phyloP scores from a whole-genome alignment of 2,797 vertebrate species.

The Rhyacichthys aspro region DNA sequence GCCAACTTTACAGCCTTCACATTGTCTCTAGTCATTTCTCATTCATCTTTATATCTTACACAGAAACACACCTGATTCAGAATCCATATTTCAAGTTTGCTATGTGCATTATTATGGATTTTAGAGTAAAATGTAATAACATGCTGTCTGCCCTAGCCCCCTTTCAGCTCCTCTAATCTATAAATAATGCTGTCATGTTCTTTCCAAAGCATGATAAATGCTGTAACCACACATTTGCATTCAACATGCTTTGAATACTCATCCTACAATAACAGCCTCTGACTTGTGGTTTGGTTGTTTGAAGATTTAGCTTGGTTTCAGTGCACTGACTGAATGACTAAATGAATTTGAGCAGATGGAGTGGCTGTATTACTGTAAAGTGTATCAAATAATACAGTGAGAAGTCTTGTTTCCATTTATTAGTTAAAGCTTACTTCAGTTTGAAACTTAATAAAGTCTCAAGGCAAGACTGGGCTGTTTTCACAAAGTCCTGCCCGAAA shows the following conservation, averaged over 20 bases:
- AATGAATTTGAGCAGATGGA: background rate
- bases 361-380: too few species aligned
- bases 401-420: too few species aligned
- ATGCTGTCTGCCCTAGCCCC: background rate
- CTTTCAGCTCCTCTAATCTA: background rate
- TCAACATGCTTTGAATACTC: conserved; percentile 9
- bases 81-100: background rate
- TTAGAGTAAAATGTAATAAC: background rate
- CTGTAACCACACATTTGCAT: conserved; percentile 6
- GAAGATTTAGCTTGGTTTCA: background rate
- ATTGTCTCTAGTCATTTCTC: background rate
- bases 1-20: conserved; percentile 7
- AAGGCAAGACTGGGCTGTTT: conserved; percentile 2
- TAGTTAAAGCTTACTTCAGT: too few species aligned
- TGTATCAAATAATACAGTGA: too few species aligned
- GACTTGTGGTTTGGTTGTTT: background rate
- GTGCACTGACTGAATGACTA: background rate
- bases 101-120: background rate
- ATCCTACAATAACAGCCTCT: background rate
- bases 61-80: background rate
- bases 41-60: background rate
- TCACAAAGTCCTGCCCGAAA: background rate
- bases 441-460: background rate
- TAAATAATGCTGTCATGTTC: conserved; percentile 5
- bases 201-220: background rate